Conservation (phyloP, 2,888 invertebrate genomes). For the Acronicta leporina region DNA sequence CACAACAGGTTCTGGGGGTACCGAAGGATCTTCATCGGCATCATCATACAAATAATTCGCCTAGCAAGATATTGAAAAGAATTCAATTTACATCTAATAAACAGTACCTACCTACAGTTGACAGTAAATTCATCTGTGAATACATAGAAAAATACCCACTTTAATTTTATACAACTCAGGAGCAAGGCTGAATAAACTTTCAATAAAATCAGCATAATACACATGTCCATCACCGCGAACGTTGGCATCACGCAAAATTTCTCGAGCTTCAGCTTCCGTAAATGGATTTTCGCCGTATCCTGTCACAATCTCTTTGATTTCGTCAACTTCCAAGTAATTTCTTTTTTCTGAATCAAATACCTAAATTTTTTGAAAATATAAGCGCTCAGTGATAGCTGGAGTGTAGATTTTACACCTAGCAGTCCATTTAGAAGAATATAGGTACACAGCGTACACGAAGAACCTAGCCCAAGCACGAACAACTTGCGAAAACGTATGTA, state of each 20-base stretch:
- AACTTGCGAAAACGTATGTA: too few species aligned
- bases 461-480: too few species aligned
- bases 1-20: conserved; percentile 59
- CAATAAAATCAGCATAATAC: conserved; percentile 75
- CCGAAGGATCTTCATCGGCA: conserved; percentile 81
- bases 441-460: too few species aligned
- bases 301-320: conserved; percentile 70
- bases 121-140: background rate
- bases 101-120: too few species aligned
- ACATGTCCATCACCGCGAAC: conserved; percentile 79
- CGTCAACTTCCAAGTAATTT: conserved; percentile 73
- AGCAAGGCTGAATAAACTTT: conserved; percentile 75
- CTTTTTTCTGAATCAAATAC: conserved; percentile 82
- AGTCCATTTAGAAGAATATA: too few species aligned
- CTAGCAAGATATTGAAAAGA: conserved; percentile 57
- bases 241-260: conserved; percentile 79
- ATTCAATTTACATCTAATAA: too few species aligned
- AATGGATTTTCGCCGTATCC: conserved; percentile 71
- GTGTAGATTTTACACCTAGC: too few species aligned
- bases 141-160: conserved; percentile 47
- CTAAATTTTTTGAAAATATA: conserved; percentile 58
- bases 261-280: conserved; percentile 67
- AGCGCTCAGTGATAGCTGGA: too few species aligned
- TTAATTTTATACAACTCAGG: conserved; percentile 76
- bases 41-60: conserved; percentile 75